Evolutionary conservation across 2,113 vertebrate species (phyloP), one percentile per base, ranked within the genome.

Genomic region (Protobothrops flavoviridis): DNA sequence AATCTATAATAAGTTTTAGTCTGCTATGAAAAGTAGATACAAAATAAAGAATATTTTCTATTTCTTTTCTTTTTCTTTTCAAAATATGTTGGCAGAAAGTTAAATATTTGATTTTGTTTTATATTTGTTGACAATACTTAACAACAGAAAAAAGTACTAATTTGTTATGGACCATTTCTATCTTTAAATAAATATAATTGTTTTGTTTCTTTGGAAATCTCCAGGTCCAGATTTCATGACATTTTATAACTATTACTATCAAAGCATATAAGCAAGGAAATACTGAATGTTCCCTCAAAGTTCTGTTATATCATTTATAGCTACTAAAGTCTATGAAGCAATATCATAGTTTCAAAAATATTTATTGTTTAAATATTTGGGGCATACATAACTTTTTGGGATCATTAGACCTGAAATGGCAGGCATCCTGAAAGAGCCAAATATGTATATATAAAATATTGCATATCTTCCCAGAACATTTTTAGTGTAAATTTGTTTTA

Each of bases 401-500:
- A 90, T 10, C 85, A 87, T 69, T 93, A 95, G 94, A 94, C 92
- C 89, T 94, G 94, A 87, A 93, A 81, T 88, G n/a, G 94, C 57
- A 95, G 96, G 88, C 93, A 95, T 94, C 92, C 92, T 94, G 91
- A 96, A 94, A 96, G 89, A 96, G 92, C 92, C 86, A 90, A 81
- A 91, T 89, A 93, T 92, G 94, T 53, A 88, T 81, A 57, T 88
- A 50, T 13, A 91, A 95, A 85, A 52, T 24, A 53, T 8, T 88
- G 91, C 24, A n/a, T 90, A 64, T 91, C 95, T 97, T 95, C 97
- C 91, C 92, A 92, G 93, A 93, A 90, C 29, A 94, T 43, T 96
- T 97, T 97, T 96, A 98, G 96, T 96, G 85, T 95, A 96, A 97
- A 95, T 96, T 95, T 92, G 95, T 97, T 97, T 98, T 97, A 96